Conservation (phyloP, 2,113 vertebrate genomes). For the Coregonus clupeaformis region DNA sequence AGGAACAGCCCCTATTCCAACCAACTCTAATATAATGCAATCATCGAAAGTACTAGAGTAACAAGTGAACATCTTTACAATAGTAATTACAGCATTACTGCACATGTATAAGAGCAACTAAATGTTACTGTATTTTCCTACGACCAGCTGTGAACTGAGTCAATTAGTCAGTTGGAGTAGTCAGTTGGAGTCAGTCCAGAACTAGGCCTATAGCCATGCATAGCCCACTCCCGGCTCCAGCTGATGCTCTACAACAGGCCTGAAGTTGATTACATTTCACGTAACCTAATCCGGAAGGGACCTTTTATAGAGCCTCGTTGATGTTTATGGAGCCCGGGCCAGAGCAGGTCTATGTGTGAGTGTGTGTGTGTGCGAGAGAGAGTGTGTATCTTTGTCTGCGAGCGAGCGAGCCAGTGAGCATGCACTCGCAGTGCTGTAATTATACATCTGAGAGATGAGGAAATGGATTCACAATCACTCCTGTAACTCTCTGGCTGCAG, state of each 20-base stretch:
- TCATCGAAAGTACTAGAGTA: too few relatives aligned
- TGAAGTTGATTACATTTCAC: conserved; percentile 38
- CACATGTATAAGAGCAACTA: too few relatives aligned
- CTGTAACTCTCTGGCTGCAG: conserved; percentile 21
- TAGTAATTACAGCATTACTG: too few relatives aligned
- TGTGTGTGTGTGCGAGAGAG: conserved; percentile 2
- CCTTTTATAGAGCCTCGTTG: conserved; percentile 25
- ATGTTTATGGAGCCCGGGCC: background rate
- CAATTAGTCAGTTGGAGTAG: background rate
- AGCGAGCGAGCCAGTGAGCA: conserved; percentile 10
- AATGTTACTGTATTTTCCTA: background rate
- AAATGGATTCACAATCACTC: conserved; percentile 52
- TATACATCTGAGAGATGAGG: conserved; percentile 46
- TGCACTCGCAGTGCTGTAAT: conserved; percentile 49
- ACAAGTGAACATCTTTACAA: too few relatives aligned
- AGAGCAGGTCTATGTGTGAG: conserved; percentile 7
- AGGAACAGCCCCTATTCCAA: too few relatives aligned
- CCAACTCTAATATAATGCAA: too few relatives aligned
- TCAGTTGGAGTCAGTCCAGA: background rate
- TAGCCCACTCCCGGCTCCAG: background rate
- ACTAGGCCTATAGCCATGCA: background rate
- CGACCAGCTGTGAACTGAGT: background rate
- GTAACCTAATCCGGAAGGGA: conserved; percentile 31
- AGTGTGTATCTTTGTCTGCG: too few relatives aligned
- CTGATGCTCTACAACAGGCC: conserved; percentile 2